A percentile compares a stretch with the other conserved stretches of the same genome.
These are phyloP conservation scores for Sturnira hondurensis DNA, from an alignment of 2,113 vertebrate species.

Conservation along the genomic window DNA sequence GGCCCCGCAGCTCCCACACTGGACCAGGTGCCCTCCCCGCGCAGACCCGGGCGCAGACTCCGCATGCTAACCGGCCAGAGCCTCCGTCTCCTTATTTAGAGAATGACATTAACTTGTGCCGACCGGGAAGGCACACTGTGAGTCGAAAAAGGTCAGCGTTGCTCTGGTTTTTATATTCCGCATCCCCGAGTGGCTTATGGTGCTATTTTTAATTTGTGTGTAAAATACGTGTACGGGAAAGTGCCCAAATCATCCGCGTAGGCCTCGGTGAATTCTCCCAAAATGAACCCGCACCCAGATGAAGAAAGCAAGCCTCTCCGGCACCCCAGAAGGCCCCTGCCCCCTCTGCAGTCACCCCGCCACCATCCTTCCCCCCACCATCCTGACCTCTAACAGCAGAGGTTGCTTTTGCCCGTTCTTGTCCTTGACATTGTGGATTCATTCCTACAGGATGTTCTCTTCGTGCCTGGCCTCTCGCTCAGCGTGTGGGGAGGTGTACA, in stretches of 20 bases:
- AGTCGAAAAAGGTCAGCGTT: fast-evolving
- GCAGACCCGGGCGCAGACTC: not conserved
- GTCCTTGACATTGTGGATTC: not conserved
- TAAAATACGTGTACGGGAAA: not conserved
- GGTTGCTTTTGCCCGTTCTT: not conserved
- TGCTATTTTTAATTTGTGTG: not conserved
- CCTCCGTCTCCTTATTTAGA: not conserved
- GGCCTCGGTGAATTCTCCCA: not conserved
- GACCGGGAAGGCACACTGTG: not conserved
- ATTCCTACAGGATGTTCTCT: not conserved
- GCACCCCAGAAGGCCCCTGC: too few species aligned
- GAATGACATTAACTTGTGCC: not conserved
- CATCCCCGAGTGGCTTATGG: not conserved
- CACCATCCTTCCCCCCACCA: too few species aligned
- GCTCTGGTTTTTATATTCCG: not conserved
- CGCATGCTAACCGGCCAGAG: fast-evolving
- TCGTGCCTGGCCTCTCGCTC: too few species aligned
- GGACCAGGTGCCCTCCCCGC: not conserved
- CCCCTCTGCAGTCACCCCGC: not conserved
- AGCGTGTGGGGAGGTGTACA: not conserved
- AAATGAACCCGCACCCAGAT: not conserved
- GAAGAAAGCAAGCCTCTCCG: not conserved
- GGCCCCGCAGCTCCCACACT: not conserved
- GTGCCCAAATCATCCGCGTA: not conserved
- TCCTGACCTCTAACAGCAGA: not conserved